These are phyloP conservation scores for Drosophila cognata DNA, from an alignment of 2,888 invertebrate genomes.

Conservation along the genomic window DNA sequence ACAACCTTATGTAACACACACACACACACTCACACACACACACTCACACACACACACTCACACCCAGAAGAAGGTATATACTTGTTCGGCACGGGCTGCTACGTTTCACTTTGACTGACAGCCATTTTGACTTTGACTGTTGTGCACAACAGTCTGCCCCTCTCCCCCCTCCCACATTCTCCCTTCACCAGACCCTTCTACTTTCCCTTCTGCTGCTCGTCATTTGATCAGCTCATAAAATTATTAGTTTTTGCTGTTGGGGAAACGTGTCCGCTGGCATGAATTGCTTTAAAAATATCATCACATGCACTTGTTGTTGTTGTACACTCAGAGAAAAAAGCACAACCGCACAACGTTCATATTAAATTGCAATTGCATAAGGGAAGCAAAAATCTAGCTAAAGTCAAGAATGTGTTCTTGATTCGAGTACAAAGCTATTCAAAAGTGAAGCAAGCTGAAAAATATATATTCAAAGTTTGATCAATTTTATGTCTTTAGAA, in stretches of 20 bases:
- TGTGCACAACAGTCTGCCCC: slow-evolving; percentile 10
- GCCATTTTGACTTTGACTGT: slow-evolving; percentile 67
- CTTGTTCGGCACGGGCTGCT: slow-evolving; percentile 43
- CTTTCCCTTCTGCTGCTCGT: slow-evolving; percentile 21
- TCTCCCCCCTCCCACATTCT: background rate
- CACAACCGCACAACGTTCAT: background rate
- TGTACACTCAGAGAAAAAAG: slow-evolving; percentile 2
- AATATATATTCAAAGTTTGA: background rate
- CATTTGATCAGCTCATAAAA: slow-evolving; percentile 75
- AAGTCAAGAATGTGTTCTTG: background rate
- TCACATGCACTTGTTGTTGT: slow-evolving; percentile 48
- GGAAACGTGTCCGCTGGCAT: slow-evolving; percentile 56
- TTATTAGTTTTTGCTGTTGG: slow-evolving; percentile 57
- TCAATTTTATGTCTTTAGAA: background rate
- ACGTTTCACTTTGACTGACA: slow-evolving; percentile 74
- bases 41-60: background rate
- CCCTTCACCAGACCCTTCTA: slow-evolving; percentile 31
- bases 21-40: slow-evolving; percentile 10
- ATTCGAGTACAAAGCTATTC: background rate
- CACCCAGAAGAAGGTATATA: slow-evolving; percentile 19
- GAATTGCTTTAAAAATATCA: slow-evolving; percentile 67
- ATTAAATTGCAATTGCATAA: background rate
- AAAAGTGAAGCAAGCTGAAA: background rate
- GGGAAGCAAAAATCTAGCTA: background rate
- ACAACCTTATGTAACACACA: slow-evolving; percentile 56